phyloP scores from a whole-genome alignment of 2,797 vertebrate genomes.

The Microctenopoma steveboyesi region DNA sequence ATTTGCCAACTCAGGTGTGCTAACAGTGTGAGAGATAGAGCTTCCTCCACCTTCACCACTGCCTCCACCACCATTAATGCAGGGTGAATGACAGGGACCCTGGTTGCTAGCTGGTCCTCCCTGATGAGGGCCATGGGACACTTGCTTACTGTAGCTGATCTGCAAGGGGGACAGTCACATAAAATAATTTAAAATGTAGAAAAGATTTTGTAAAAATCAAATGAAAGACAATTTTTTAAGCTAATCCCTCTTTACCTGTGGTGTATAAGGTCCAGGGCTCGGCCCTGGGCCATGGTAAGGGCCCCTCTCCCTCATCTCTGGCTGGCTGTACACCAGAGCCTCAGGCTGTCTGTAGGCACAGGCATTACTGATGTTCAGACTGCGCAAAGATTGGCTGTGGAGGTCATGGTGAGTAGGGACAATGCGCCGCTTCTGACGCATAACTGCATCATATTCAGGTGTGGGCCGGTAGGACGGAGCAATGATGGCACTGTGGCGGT shows the following conservation, averaged over 20 bases:
- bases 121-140: constrained; percentile 84
- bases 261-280: constrained; percentile 75
- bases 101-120: constrained; percentile 76
- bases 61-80: constrained; percentile 68
- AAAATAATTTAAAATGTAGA: constrained; percentile 12
- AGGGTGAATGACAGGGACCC: constrained; percentile 74
- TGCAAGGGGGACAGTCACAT: constrained; percentile 54
- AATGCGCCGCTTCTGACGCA: constrained; percentile 91
- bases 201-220: not conserved
- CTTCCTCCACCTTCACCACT: constrained; percentile 67
- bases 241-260: constrained; percentile 68
- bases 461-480: constrained; percentile 96
- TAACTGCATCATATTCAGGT: constrained; percentile 95
- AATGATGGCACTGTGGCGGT: constrained; percentile 95
- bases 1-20: constrained; percentile 95
- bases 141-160: constrained; percentile 86
- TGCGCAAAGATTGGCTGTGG: constrained; percentile 95
- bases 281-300: constrained; percentile 82
- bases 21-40: constrained; percentile 95
- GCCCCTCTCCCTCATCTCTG: constrained; percentile 91
- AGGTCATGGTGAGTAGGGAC: constrained; percentile 83
- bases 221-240: not conserved
- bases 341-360: constrained; percentile 93
- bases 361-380: constrained; percentile 93
- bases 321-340: constrained; percentile 94